Conservation (phyloP, 2,888 invertebrate genomes). For the Suillia variegata region DNA sequence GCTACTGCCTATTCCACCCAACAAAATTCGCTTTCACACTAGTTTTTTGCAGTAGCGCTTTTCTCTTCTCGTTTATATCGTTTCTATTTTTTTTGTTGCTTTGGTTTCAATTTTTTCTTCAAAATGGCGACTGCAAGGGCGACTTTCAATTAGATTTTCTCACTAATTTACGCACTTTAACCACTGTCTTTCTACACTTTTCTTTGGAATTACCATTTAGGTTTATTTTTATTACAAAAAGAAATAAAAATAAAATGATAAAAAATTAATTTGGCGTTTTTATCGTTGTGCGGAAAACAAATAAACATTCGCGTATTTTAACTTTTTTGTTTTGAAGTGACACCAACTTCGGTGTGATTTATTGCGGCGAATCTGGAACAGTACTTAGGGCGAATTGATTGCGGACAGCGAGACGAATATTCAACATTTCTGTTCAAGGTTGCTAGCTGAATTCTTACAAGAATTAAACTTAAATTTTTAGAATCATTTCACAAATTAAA, state of each 20-base stretch:
- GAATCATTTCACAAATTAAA: too few relatives aligned
- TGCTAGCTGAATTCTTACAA: neutral
- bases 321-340: slow-evolving; percentile 1
- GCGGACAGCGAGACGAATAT: too few relatives aligned
- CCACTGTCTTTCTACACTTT: neutral
- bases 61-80: too few relatives aligned
- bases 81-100: neutral
- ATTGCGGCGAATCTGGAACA: too few relatives aligned
- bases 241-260: slow-evolving; percentile 26
- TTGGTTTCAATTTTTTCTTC: neutral
- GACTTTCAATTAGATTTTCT: neutral
- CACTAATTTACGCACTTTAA: too few relatives aligned
- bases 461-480: too few relatives aligned
- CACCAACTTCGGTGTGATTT: too few relatives aligned
- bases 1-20: too few relatives aligned
- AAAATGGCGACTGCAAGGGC: neutral
- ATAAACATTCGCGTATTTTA: slow-evolving; percentile 14
- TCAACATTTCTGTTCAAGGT: neutral
- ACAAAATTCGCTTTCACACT: too few relatives aligned
- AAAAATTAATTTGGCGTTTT: slow-evolving; percentile 26
- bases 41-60: too few relatives aligned
- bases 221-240: slow-evolving; percentile 26
- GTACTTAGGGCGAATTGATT: too few relatives aligned
- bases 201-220: neutral
- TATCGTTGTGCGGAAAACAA: slow-evolving; percentile 12